Base-by-base conservation (phyloP, 2,888 invertebrate genomes). In the Muschampia plurimacula region DNA sequence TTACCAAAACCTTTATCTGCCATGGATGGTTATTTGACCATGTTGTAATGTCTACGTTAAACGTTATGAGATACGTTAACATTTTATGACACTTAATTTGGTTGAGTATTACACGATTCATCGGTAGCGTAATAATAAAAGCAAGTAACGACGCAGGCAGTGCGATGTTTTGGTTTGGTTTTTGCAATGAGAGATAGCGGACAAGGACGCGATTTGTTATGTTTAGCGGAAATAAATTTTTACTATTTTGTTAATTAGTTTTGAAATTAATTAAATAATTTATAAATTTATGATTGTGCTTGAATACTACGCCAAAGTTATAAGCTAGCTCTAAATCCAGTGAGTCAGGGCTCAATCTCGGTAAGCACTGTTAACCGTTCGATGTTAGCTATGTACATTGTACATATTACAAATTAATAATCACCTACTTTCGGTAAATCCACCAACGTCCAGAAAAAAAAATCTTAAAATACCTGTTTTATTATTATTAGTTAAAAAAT, bases 31-130 rank as follows among this genome's bases (percentile, higher is more conserved):
- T 83, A 84, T 88, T 87, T 84, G 82, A 81, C 80, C 82, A 78
- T 79, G 77, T 79, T 78, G 79, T 87, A 86, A 90, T 86, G 86
- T 83, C 79, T 83, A 79, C 79, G 83, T 86, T 89, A 87, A 91
- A 86, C 87, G 84, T 89, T 88, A 89, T 84, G 85, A 62, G 71
- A 39, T 84, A 77, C 77, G 87, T 92, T 92, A 91, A 92, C 86
- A 83, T 90, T 93, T 79, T 92, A 93, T 89, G 91, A 89, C 90
- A 89, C 88, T 89, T 92, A 93, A 93, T 93, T 92, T 90, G 87
- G 85, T 82, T 82, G 86, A 82, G 83, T 87, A 86, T 85, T 83
- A 85, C 82, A 79, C 78, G 82, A 82, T 82, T 83, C 83, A 82
- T 85, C 85, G 86, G 91, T 89, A 90, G 90, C 89, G 83, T 85